These are phyloP conservation scores for Trachelus troglodyta DNA, from an alignment of 2,888 invertebrate species.

Conservation along the genomic window DNA sequence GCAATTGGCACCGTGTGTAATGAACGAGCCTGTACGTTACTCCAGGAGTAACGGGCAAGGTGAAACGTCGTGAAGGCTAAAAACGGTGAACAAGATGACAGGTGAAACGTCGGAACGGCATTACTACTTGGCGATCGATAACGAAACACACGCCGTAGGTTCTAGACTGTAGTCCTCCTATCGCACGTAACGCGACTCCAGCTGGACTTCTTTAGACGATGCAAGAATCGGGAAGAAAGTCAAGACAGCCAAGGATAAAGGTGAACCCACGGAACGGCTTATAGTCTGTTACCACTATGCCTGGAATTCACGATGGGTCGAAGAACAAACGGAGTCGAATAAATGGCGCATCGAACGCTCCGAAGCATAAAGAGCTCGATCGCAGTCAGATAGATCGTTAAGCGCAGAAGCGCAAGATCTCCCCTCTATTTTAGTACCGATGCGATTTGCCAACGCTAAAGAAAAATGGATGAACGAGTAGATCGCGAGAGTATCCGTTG, in stretches of 20 bases:
- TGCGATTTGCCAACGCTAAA: background rate
- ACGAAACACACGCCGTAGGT: background rate
- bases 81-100: background rate
- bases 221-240: background rate
- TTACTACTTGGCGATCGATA: background rate
- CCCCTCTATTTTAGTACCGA: background rate
- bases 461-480: background rate
- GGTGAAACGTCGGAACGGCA: background rate
- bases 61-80: background rate
- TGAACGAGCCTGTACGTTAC: background rate
- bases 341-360: background rate
- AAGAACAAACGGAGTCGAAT: background rate
- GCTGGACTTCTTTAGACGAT: background rate
- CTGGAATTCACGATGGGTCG: background rate
- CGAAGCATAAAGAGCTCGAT: background rate
- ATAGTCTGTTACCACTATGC: background rate
- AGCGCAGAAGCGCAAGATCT: constrained; percentile 1
- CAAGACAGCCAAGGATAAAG: background rate
- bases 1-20: background rate
- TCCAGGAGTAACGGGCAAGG: background rate
- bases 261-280: background rate
- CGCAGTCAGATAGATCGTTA: background rate
- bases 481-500: background rate
- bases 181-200: background rate
- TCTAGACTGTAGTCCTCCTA: background rate